Evolutionary conservation across 1,140 invertebrate genomes (phyloP), one percentile per base, ranked within the genome.

Genomic region (Eurosta solidaginis): DNA sequence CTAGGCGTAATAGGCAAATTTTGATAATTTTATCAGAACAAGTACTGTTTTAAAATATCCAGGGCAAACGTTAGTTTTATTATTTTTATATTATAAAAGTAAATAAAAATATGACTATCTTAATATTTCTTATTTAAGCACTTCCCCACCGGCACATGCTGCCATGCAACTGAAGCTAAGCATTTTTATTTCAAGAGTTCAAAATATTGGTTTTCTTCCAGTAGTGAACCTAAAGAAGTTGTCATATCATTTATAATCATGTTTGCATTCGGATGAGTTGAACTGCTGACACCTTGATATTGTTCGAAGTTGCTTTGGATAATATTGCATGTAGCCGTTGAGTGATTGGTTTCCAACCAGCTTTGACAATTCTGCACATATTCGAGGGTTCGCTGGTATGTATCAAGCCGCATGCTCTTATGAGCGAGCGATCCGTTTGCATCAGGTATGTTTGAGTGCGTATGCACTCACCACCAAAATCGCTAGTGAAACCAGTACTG

Each of bases 241-340:
- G 95, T 96, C 92, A 98, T 95, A 88, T 98, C 96, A 84, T 97
- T 97, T 17, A 98, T 94, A 50, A 97, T 94, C 96, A 98, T 97
- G 84, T 98, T 98, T 82, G 92, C 85, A 87, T 81, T 90, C 0
- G 92, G 92, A 84, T 94, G 92, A 0, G 94, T 95, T 17, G 91
- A 94, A 81, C 92, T 95, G 1, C 92, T 93, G 0, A 94, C 93
- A 79, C 91, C 92, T 78, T 93, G 91, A 6, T n/a, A 40, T 36
- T 68, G 29, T 1, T 68, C 44, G 50, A 91, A 92, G 14, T 54
- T 77, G 14, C 40, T n/a, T 22, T 49, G 33, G 29, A 25, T 27
- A 54, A 12, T 20, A 52, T 77, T 68, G 42, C 63, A 49, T 47
- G 44, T 17, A 27, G 74, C 4, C 6, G 74, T 1, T 17, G 9